These are phyloP conservation scores for Onychostoma macrolepis DNA, from an alignment of 2,113 vertebrate species.

Conservation along the genomic window DNA sequence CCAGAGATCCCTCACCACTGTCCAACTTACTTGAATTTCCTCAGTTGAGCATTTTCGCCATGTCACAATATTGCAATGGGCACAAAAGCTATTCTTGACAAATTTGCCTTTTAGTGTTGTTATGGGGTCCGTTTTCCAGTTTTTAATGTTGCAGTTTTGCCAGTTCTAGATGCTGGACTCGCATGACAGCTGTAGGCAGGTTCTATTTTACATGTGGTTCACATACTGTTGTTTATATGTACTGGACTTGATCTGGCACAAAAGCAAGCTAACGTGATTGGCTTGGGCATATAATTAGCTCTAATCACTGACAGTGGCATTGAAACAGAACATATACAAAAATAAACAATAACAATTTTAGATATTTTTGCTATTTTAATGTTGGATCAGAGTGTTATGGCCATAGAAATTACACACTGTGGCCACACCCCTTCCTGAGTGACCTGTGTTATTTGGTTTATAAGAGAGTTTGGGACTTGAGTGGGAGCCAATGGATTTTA, in stretches of 20 bases:
- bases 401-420: background rate
- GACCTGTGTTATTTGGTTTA: background rate
- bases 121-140: background rate
- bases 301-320: conserved; percentile 22
- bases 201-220: background rate
- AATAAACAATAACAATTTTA: conserved; percentile 17
- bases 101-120: conserved; percentile 17
- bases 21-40: conserved; percentile 67
- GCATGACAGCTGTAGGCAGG: background rate
- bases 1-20: conserved; percentile 99
- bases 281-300: conserved; percentile 9
- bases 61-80: background rate
- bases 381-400: conserved; percentile 36
- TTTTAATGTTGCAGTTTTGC: conserved; percentile 8
- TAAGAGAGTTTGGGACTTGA: conserved; percentile 35
- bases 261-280: conserved; percentile 20
- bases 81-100: background rate
- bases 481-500: conserved; percentile 24
- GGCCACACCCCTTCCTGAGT: conserved; percentile 7
- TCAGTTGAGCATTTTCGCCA: conserved; percentile 6
- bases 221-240: background rate
- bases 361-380: conserved; percentile 21
- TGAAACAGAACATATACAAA: background rate
- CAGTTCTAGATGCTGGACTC: background rate
- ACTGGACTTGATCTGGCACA: conserved; percentile 21